Percentiles rank a stretch among this genome's conserved stretches.
Evolutionary conservation across 37 sponge, comb jelly and placozoan genomes (phyloP).

Genomic region (Ianthella basta): DNA sequence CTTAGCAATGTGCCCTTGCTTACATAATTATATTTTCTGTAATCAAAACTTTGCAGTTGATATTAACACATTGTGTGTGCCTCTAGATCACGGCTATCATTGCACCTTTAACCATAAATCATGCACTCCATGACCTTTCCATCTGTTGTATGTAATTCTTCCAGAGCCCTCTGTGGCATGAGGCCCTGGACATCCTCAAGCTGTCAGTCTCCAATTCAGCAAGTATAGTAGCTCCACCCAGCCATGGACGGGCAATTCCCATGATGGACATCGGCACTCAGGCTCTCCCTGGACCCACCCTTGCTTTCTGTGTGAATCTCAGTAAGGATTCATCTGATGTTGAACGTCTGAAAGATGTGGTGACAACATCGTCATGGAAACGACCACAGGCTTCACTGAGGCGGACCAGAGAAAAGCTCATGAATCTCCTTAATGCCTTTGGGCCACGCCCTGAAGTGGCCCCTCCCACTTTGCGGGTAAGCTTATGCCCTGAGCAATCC

Average conservation of each 20-base stretch:
- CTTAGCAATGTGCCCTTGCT: too few species aligned
- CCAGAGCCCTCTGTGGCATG: conserved; percentile 66
- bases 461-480: not conserved
- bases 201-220: conserved; percentile 72
- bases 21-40: too few species aligned
- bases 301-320: conserved; percentile 72
- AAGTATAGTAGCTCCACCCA: conserved; percentile 68
- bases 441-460: conserved; percentile 47
- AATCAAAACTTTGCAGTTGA: too few species aligned
- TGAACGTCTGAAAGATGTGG: conserved; percentile 33
- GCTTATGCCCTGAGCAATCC: too few species aligned
- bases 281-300: conserved; percentile 85
- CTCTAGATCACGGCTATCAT: too few species aligned
- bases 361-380: conserved; percentile 53
- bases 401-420: conserved; percentile 65
- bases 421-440: conserved; percentile 69
- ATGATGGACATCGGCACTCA: conserved; percentile 71
- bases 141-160: not conserved
- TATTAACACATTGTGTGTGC: too few species aligned
- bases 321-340: conserved; percentile 57
- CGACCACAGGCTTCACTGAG: conserved; percentile 50
- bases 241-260: conserved; percentile 45
- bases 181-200: conserved; percentile 52
- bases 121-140: not conserved
- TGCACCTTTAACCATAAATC: too few species aligned